These are phyloP conservation scores for Sebastes cheni DNA, from an alignment of 2,797 vertebrate species.

Conservation along the genomic window DNA sequence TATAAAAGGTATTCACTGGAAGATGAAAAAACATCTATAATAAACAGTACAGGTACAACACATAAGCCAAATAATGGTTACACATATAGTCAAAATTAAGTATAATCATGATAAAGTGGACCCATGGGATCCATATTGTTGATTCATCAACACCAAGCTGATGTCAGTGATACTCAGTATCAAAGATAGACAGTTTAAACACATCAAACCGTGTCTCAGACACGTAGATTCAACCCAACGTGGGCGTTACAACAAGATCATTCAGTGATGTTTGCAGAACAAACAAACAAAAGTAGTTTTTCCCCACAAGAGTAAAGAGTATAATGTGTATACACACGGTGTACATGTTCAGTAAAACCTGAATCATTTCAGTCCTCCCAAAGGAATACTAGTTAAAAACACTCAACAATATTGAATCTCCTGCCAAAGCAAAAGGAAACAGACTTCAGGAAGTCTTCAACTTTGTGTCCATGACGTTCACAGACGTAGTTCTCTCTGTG, in stretches of 20 bases:
- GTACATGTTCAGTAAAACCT: constrained; percentile 59
- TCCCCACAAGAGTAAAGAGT: constrained; percentile 10
- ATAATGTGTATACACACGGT: constrained; percentile 36
- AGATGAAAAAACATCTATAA: constrained; percentile 60
- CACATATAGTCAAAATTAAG: constrained; percentile 50
- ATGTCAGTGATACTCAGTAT: constrained; percentile 66
- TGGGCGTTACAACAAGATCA: constrained; percentile 39
- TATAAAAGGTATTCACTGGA: constrained; percentile 65
- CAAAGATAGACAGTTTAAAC: constrained; percentile 35
- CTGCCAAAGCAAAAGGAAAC: constrained; percentile 44
- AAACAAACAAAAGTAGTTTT: constrained; percentile 33
- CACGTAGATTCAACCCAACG: constrained; percentile 55
- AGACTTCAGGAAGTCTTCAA: constrained; percentile 63
- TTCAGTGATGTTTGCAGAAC: constrained; percentile 40
- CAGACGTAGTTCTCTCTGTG: constrained; percentile 58
- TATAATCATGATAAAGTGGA: constrained; percentile 59
- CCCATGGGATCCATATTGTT: constrained; percentile 68
- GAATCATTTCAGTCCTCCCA: constrained; percentile 54
- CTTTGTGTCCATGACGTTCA: constrained; percentile 70
- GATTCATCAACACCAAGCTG: constrained; percentile 52
- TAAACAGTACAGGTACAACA: constrained; percentile 41
- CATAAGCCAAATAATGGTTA: constrained; percentile 55
- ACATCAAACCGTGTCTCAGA: constrained; percentile 51
- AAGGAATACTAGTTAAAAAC: constrained; percentile 49
- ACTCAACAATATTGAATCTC: constrained; percentile 25